Base-by-base conservation (phyloP, 2,797 vertebrate species). In the Pterois miles region DNA sequence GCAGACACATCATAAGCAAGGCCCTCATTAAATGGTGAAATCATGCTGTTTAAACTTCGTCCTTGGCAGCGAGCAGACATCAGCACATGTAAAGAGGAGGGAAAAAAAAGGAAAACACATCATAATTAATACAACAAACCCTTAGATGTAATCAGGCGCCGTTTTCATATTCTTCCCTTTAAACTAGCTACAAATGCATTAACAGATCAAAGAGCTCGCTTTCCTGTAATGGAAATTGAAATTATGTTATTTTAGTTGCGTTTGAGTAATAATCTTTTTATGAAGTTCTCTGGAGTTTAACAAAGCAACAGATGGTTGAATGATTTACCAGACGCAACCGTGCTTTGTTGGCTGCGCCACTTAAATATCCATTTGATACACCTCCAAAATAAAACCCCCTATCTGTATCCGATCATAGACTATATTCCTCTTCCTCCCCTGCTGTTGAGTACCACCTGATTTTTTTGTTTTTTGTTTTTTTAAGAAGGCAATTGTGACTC, bases 31-130 rank as follows among this genome's bases (percentile, higher is more conserved):
- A 92, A 90, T 81, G 85, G 84, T 88, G 88, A 91, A 94, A 93
- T 91, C 92, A 92, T 93, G 92, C 92, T 92, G 89, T 94, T 93
- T 94, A 92, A 92, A 93, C 88, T 91, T 89, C 79, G 89, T 93
- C 90, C 90, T 93, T 94, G 91, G 93, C 90, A 93, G 91, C 75
- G 13, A 91, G 85, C 86, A 65, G 85, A 84, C 89, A 86, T 92
- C 90, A 91, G 92, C 85, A 88, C 88, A 90, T 91, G 86, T 90
- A 87, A 87, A 78, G 76, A 76, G 57, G 67, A 68, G 62, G 58
- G 12, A 1, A 31, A 63, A 80, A 76, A 81, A 75, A 71, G 71
- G 57, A 78, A 88, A 91, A 84, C 65, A 80, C 83, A 85, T 78
- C 76, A 92, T 91, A 92, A 94, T 92, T 93, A 94, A 93, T 93